phyloP scores from a whole-genome alignment of 1,140 invertebrate species.

The Araneus ventricosus region DNA sequence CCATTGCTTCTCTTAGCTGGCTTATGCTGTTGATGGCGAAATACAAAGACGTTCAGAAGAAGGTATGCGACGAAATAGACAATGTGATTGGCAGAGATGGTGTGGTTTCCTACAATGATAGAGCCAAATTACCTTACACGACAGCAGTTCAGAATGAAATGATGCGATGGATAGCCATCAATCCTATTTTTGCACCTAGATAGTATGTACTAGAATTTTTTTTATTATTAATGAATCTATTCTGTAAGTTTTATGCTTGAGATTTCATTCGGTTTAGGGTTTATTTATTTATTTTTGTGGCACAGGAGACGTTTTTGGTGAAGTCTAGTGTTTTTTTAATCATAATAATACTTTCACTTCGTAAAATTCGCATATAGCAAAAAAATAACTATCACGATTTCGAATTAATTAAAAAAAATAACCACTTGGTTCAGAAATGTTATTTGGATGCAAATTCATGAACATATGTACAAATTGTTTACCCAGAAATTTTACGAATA shows the following conservation, averaged over 20 bases:
- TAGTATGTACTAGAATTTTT: constrained; percentile 37
- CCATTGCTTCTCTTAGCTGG: constrained; percentile 1
- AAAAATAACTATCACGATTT: no score
- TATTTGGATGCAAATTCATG: no score
- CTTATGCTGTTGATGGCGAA: constrained; percentile 49
- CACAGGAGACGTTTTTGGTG: background rate
- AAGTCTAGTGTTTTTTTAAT: no score
- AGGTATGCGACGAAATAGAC: constrained; percentile 60
- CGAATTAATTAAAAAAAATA: no score
- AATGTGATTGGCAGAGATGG: constrained; percentile 33
- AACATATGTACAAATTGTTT: no score
- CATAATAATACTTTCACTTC: no score
- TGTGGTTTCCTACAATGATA: background rate
- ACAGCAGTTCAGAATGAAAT: constrained; percentile 53
- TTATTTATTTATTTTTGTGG: background rate
- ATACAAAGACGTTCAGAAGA: constrained; percentile 29
- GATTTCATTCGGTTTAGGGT: no score
- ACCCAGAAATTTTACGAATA: no score
- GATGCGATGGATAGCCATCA: background rate
- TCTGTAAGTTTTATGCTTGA: no score
- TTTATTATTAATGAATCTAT: no score
- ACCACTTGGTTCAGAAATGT: no score
- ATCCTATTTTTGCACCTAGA: constrained; percentile 38
- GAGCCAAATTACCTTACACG: constrained; percentile 33
- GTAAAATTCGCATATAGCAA: no score